Evolutionary conservation across 2,888 invertebrate genomes (phyloP).

Genomic region (Hypsopygia costalis): DNA sequence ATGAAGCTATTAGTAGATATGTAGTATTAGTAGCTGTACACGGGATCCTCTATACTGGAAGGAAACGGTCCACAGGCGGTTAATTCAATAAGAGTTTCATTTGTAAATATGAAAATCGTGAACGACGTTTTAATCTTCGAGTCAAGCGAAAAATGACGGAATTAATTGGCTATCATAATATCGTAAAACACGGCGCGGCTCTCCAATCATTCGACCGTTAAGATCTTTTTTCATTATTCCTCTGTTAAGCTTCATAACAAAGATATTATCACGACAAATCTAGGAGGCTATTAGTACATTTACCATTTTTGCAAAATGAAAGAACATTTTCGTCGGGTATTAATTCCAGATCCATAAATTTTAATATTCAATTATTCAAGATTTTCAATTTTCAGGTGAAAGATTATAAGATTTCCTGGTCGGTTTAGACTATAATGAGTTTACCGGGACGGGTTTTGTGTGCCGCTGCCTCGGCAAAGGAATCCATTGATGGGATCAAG

Average conservation of each 20-base stretch:
- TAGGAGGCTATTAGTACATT: conserved; percentile 2
- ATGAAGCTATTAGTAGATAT: no score
- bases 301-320: conserved; percentile 26
- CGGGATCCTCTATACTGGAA: no score
- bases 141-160: not conserved
- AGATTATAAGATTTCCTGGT: conserved; percentile 72
- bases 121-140: conserved; percentile 1
- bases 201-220: conserved; percentile 1
- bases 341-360: conserved; percentile 48
- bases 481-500: conserved; percentile 47
- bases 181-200: not conserved
- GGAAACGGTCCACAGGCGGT: no score
- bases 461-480: conserved; percentile 48
- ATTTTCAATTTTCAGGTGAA: conserved; percentile 68
- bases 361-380: conserved; percentile 70
- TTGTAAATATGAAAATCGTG: not conserved
- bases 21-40: no score
- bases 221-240: conserved; percentile 1
- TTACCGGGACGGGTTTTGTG: conserved; percentile 53
- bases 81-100: no score
- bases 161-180: conserved; percentile 6
- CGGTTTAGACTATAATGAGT: conserved; percentile 72
- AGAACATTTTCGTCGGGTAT: conserved; percentile 35
- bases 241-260: not conserved
- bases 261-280: not conserved